These are phyloP conservation scores for Procambarus virginalis DNA, from an alignment of 1,140 invertebrate species.

Conservation along the genomic window DNA sequence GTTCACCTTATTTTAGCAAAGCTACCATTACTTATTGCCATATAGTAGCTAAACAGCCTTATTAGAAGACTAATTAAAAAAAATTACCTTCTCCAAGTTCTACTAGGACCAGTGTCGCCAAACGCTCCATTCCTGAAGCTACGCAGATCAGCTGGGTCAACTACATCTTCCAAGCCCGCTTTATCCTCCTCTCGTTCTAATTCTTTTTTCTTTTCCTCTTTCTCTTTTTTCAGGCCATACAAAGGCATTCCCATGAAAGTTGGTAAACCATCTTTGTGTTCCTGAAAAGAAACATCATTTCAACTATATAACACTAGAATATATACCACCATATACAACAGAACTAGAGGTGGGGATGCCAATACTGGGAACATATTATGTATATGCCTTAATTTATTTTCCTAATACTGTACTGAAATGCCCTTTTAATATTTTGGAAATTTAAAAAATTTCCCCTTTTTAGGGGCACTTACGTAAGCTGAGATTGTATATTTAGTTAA, in stretches of 20 bases:
- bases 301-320: no score
- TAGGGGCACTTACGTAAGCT: no score
- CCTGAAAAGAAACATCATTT: neutral
- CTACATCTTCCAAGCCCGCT: slow-evolving; percentile 38
- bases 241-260: slow-evolving; percentile 88
- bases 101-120: slow-evolving; percentile 35
- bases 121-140: slow-evolving; percentile 24
- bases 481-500: no score
- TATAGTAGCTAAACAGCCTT: neutral
- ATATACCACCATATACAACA: no score
- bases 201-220: slow-evolving; percentile 60
- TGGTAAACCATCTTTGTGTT: slow-evolving; percentile 74
- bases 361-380: no score
- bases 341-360: no score
- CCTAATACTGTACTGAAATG: no score
- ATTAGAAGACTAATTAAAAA: neutral
- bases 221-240: slow-evolving; percentile 73
- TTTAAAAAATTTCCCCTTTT: no score
- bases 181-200: slow-evolving; percentile 42
- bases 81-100: slow-evolving; percentile 51
- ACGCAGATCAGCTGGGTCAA: slow-evolving; percentile 14
- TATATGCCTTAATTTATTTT: no score
- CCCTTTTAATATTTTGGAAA: no score
- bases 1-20: no score
- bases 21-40: neutral